A percentile compares a stretch with the other conserved stretches of the same genome.
These are phyloP conservation scores for Eulemur rufifrons DNA, from an alignment of 2,113 vertebrate genomes.

Conservation along the genomic window DNA sequence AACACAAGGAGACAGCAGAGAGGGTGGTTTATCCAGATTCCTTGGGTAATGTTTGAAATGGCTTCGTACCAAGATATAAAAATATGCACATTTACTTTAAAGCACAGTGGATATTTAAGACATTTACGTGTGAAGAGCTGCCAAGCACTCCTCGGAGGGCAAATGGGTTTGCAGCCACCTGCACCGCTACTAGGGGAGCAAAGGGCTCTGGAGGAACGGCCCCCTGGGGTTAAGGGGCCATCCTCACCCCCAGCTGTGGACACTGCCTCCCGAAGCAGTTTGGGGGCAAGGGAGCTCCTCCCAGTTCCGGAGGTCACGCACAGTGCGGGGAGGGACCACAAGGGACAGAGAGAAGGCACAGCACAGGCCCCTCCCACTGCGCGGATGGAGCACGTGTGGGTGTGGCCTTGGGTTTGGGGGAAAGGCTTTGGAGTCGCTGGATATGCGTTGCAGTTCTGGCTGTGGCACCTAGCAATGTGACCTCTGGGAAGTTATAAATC, in stretches of 20 bases:
- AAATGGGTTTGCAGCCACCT: accelerated
- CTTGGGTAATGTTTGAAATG: not conserved
- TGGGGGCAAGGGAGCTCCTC: not conserved
- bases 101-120: not conserved
- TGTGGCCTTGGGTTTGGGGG: not conserved
- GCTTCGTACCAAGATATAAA: not conserved
- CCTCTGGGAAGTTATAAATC: not conserved
- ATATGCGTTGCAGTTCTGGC: not conserved
- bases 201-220: too few relatives aligned
- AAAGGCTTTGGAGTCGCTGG: not conserved
- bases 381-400: not conserved
- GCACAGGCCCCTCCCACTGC: accelerated
- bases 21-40: not conserved
- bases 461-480: not conserved
- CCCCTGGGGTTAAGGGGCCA: accelerated
- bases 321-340: not conserved
- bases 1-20: not conserved
- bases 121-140: not conserved
- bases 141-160: not conserved
- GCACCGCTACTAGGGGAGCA: too few relatives aligned
- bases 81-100: not conserved
- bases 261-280: accelerated
- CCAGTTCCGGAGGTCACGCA: accelerated
- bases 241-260: not conserved
- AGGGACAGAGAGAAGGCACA: not conserved